These are phyloP conservation scores for Equus quagga DNA, from an alignment of 2,113 vertebrate genomes.

Conservation along the genomic window DNA sequence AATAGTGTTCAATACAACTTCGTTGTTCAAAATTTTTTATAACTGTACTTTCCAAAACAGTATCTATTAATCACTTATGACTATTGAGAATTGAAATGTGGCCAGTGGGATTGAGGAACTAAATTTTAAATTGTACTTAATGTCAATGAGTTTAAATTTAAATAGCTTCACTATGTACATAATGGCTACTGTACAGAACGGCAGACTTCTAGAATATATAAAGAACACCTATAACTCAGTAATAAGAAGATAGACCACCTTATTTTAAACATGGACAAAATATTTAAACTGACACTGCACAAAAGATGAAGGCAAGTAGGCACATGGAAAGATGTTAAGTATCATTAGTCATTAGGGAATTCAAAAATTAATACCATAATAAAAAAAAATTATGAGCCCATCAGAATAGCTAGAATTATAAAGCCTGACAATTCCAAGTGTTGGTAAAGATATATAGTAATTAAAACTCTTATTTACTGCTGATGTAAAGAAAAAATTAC, in stretches of 20 bases:
- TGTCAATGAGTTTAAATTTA: neutral
- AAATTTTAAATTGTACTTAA: neutral
- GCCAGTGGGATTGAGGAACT: neutral
- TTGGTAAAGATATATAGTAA: neutral
- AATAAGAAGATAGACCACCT: neutral
- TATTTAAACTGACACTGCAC: neutral
- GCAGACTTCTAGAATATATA: neutral
- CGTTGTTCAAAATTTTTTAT: neutral
- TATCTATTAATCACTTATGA: neutral
- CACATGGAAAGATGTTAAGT: neutral
- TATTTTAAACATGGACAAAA: neutral
- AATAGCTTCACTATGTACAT: neutral
- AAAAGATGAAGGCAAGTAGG: neutral
- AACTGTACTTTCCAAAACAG: neutral
- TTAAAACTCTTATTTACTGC: neutral
- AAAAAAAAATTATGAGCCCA: too few relatives aligned
- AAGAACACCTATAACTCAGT: neutral
- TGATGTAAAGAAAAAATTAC: neutral
- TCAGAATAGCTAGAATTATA: neutral
- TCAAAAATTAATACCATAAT: neutral
- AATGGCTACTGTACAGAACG: neutral
- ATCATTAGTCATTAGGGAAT: neutral
- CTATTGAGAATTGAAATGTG: neutral
- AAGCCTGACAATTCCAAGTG: neutral
- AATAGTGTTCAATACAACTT: neutral